A percentile compares a stretch with the other conserved stretches of the same genome.
These are phyloP conservation scores for Drosophila hamatofila DNA, from an alignment of 2,888 invertebrate species.

Conservation along the genomic window DNA sequence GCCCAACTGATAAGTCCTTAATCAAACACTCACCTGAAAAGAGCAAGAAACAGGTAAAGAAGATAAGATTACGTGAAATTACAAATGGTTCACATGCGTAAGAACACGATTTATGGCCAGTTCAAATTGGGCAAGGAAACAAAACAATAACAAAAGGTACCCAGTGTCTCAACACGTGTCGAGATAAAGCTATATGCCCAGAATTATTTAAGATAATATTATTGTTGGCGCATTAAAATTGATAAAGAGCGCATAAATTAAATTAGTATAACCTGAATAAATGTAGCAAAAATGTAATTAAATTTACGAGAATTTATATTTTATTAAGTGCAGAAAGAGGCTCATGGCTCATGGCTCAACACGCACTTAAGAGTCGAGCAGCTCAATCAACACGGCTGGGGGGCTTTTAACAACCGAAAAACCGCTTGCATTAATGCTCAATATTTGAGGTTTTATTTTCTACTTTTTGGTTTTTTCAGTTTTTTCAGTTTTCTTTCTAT, in stretches of 20 bases:
- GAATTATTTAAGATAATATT: constrained; percentile 12
- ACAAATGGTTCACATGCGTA: constrained; percentile 19
- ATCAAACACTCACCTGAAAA: constrained; percentile 58
- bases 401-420: constrained; percentile 30
- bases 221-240: constrained; percentile 12
- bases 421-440: constrained; percentile 19
- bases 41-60: constrained; percentile 36
- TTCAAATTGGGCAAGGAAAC: constrained; percentile 20
- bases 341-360: neutral
- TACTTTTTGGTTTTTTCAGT: constrained; percentile 3
- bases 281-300: neutral
- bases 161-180: neutral
- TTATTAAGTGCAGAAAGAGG: neutral
- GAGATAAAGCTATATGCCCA: constrained; percentile 13
- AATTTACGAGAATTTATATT: neutral
- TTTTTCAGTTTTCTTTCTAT: constrained; percentile 40
- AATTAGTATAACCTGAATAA: neutral
- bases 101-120: constrained; percentile 39
- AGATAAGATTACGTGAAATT: constrained; percentile 56
- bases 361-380: constrained; percentile 11
- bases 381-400: constrained; percentile 40
- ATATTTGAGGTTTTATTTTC: constrained; percentile 14
- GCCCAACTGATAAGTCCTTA: constrained; percentile 46
- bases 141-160: constrained; percentile 15
- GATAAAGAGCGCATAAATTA: constrained; percentile 3